Percentiles rank a stretch among this genome's conserved stretches.
phyloP scores from a whole-genome alignment of 1,140 invertebrate species.

The Eubasilissa regina region DNA sequence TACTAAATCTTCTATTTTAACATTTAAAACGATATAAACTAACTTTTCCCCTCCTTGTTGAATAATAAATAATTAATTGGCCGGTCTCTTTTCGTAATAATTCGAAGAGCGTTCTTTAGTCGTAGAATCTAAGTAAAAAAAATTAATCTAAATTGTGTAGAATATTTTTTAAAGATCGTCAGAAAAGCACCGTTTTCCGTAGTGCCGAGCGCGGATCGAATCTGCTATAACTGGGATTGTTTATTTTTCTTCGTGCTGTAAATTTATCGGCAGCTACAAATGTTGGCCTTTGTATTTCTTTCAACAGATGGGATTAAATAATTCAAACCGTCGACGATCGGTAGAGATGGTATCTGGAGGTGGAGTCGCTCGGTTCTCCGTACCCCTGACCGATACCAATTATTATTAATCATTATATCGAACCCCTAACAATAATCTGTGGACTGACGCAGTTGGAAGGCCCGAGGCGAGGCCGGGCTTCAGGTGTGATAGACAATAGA shows the following conservation, averaged over 20 bases:
- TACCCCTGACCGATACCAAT: constrained; percentile 56
- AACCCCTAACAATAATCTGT: constrained; percentile 53
- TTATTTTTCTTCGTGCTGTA: constrained; percentile 30
- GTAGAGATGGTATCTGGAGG: constrained; percentile 47
- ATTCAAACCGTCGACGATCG: constrained; percentile 54
- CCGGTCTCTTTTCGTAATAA: no score
- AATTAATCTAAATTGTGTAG: no score
- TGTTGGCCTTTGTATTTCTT: constrained; percentile 28
- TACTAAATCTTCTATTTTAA: no score
- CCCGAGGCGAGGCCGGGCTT: constrained; percentile 30
- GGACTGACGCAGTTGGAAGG: constrained; percentile 40
- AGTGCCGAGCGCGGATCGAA: background rate
- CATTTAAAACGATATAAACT: no score
- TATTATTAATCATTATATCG: constrained; percentile 52
- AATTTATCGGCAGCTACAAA: constrained; percentile 37
- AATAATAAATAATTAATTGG: no score
- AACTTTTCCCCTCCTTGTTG: no score
- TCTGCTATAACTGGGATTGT: background rate
- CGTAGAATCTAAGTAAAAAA: no score
- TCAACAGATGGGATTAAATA: constrained; percentile 37
- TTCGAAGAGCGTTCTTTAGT: no score
- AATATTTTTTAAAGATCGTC: no score
- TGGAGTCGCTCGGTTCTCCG: constrained; percentile 12
- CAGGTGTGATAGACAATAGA: constrained; percentile 23
- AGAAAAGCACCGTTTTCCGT: no score